Conservation (phyloP, 2,113 vertebrate species). For the Barbus barbus region DNA sequence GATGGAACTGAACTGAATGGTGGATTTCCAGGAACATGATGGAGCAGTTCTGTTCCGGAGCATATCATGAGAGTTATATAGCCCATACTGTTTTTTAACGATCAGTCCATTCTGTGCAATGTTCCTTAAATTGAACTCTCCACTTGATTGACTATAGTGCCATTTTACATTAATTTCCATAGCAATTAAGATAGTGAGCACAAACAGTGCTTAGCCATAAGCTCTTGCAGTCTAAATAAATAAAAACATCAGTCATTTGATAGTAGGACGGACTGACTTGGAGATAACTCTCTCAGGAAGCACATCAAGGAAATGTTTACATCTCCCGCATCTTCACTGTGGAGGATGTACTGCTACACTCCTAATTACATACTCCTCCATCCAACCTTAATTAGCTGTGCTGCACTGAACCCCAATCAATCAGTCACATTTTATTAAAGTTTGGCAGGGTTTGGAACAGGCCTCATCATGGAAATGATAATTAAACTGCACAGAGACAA, state of each 20-base stretch:
- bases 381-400: constrained; percentile 60
- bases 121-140: not conserved
- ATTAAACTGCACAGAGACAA: constrained; percentile 31
- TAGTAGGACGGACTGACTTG: constrained; percentile 11
- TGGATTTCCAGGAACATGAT: not conserved
- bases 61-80: not conserved
- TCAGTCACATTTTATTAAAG: constrained; percentile 60
- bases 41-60: not conserved
- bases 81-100: not conserved
- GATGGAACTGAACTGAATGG: not conserved
- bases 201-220: constrained; percentile 18
- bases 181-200: constrained; percentile 46
- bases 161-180: constrained; percentile 46
- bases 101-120: constrained; percentile 12
- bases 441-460: not conserved
- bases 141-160: constrained; percentile 12
- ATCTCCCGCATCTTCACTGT: constrained; percentile 19
- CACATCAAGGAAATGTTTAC: constrained; percentile 32
- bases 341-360: constrained; percentile 12
- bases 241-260: constrained; percentile 46
- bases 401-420: constrained; percentile 59
- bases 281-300: constrained; percentile 36
- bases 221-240: constrained; percentile 35
- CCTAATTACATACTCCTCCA: constrained; percentile 50
- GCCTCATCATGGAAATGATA: constrained; percentile 25